phyloP scores from a whole-genome alignment of 2,888 invertebrate species.

The Halictus ligatus region DNA sequence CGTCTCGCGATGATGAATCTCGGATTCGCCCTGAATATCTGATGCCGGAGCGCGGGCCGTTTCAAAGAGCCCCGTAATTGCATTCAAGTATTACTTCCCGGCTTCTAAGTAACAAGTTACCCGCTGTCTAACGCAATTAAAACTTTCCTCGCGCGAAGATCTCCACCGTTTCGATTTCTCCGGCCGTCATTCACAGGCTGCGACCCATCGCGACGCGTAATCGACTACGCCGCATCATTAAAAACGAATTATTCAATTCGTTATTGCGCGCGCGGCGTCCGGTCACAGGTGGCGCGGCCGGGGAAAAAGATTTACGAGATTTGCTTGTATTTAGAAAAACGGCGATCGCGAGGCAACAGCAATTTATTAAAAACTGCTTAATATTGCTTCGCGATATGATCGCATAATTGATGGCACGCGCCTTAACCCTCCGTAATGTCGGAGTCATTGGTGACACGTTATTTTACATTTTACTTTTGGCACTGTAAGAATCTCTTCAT shows the following conservation, averaged over 20 bases:
- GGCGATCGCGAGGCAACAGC: not conserved
- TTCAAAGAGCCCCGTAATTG: slow-evolving; percentile 77
- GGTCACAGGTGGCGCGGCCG: slow-evolving; percentile 9
- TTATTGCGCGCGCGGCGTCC: slow-evolving; percentile 20
- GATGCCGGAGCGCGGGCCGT: slow-evolving; percentile 41
- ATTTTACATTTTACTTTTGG: not conserved
- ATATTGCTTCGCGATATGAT: not conserved
- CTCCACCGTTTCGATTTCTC: slow-evolving; percentile 50
- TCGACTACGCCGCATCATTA: slow-evolving; percentile 37
- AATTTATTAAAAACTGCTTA: not conserved
- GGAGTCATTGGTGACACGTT: too few species aligned
- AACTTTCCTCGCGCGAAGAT: slow-evolving; percentile 63
- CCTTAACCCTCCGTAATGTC: too few species aligned
- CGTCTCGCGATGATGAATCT: slow-evolving; percentile 39
- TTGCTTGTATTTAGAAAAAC: not conserved
- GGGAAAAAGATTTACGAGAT: slow-evolving; percentile 2
- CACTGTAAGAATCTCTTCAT: not conserved
- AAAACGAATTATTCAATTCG: slow-evolving; percentile 29
- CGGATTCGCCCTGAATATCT: slow-evolving; percentile 41
- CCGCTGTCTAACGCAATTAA: slow-evolving; percentile 73
- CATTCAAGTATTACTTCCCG: slow-evolving; percentile 74
- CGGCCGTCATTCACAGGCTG: slow-evolving; percentile 44
- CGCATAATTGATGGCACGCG: not conserved
- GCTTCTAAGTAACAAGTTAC: slow-evolving; percentile 78
- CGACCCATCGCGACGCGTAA: slow-evolving; percentile 31